Conservation (phyloP, 1,140 invertebrate species). For the Brachionus sp. region DNA sequence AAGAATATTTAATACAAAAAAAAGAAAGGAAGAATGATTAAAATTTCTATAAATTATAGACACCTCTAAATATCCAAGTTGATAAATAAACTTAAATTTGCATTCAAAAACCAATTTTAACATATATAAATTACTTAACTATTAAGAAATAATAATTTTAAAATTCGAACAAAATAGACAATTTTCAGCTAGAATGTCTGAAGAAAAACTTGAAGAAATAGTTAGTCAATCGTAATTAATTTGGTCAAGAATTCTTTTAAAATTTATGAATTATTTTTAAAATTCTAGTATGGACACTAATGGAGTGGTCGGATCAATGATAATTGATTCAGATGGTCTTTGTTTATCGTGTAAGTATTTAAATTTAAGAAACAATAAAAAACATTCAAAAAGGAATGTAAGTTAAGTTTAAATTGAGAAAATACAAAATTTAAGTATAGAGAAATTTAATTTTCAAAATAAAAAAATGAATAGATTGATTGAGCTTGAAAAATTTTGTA, state of each 20-base stretch:
- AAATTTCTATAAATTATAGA: not conserved
- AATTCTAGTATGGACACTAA: conserved; percentile 11
- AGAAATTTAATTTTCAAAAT: not conserved
- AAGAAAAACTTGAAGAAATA: conserved; percentile 39
- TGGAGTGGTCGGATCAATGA: conserved; percentile 35
- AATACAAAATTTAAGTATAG: not conserved
- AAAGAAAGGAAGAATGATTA: too few species aligned
- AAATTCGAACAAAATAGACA: not conserved
- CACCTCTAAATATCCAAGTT: not conserved
- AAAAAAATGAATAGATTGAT: conserved; percentile 13
- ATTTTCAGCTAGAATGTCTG: not conserved
- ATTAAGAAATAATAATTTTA: not conserved
- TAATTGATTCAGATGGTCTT: conserved; percentile 31
- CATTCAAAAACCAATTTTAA: not conserved
- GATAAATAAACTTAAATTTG: not conserved
- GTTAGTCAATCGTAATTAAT: not conserved
- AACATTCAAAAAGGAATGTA: conserved; percentile 9
- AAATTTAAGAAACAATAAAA: not conserved
- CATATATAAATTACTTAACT: not conserved
- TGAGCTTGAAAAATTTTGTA: conserved; percentile 12
- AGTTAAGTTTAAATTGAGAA: conserved; percentile 21
- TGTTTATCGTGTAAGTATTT: conserved; percentile 36
- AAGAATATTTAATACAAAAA: too few species aligned
- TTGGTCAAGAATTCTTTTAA: not conserved
- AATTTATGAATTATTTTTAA: not conserved